Conservation (phyloP, 2,797 vertebrate species). For the Oreonectes daqikongensis region DNA sequence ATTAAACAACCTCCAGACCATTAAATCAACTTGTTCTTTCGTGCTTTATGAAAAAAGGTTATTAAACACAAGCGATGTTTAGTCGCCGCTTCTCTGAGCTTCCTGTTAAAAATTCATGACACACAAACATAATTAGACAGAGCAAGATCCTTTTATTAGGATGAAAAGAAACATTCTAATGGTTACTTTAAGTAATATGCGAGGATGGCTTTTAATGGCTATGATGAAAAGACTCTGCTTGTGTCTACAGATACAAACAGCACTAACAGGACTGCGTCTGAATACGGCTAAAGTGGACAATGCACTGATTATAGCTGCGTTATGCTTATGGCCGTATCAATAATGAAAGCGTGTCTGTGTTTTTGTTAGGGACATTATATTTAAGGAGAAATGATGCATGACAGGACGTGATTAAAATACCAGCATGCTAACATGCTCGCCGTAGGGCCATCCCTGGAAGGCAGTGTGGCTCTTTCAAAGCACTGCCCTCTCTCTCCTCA, state of each 20-base stretch:
- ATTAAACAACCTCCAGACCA: constrained; percentile 43
- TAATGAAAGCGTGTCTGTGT: constrained; percentile 49
- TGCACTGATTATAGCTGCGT: constrained; percentile 55
- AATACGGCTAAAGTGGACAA: constrained; percentile 45
- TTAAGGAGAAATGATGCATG: constrained; percentile 58
- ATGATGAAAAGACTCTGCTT: constrained; percentile 31
- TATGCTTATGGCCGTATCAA: constrained; percentile 39
- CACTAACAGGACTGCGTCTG: constrained; percentile 45
- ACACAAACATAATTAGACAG: constrained; percentile 15
- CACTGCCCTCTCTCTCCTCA: constrained; percentile 28
- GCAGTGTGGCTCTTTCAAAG: constrained; percentile 44
- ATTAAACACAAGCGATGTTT: constrained; percentile 36
- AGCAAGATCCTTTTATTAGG: constrained; percentile 4
- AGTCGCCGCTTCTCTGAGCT: constrained; percentile 34
- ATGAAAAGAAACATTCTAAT: constrained; percentile 2
- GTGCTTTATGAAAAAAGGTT: constrained; percentile 37
- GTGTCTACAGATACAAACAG: constrained; percentile 13
- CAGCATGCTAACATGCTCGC: constrained; percentile 51
- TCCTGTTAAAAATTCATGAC: constrained; percentile 33
- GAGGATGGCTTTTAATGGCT: neutral
- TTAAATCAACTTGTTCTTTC: constrained; percentile 44
- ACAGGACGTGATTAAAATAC: constrained; percentile 62
- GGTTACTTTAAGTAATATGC: constrained; percentile 2
- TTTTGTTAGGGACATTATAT: constrained; percentile 48
- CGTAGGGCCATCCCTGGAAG: constrained; percentile 40